Percentiles rank a stretch among this genome's conserved stretches.
Conservation (phyloP, 2,113 vertebrate genomes). For the Channa maculata region DNA sequence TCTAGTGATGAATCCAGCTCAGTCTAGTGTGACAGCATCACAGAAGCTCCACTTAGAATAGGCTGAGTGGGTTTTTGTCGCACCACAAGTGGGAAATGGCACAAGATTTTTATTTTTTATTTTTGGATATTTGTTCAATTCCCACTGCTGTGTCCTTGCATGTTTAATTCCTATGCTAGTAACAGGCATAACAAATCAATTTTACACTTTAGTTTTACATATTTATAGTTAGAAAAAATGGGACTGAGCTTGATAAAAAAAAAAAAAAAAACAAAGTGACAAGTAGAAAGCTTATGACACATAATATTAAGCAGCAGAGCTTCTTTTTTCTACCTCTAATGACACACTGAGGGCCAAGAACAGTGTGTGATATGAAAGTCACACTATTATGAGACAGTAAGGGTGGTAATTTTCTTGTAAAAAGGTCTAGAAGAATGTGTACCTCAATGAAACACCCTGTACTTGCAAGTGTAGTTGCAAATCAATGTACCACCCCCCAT, state of each 20-base stretch:
- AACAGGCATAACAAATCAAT: slow-evolving; percentile 58
- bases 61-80: slow-evolving; percentile 19
- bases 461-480: slow-evolving; percentile 13
- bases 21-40: slow-evolving; percentile 43
- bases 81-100: slow-evolving; percentile 21
- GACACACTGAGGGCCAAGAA: slow-evolving; percentile 31
- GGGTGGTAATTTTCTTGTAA: slow-evolving; percentile 25
- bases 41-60: slow-evolving; percentile 19
- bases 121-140: slow-evolving; percentile 47
- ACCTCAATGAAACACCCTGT: slow-evolving; percentile 4
- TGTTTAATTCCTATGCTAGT: slow-evolving; percentile 41
- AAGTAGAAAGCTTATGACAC: slow-evolving; percentile 45
- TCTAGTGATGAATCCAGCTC: slow-evolving; percentile 50
- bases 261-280: slow-evolving; percentile 51
- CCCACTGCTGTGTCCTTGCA: slow-evolving; percentile 42
- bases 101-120: no score
- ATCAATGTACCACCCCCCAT: neutral
- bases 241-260: slow-evolving; percentile 39
- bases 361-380: slow-evolving; percentile 25
- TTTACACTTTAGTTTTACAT: slow-evolving; percentile 56
- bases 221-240: slow-evolving; percentile 45
- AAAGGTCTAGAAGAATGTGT: slow-evolving; percentile 23
- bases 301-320: slow-evolving; percentile 21
- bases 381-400: slow-evolving; percentile 18
- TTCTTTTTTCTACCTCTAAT: slow-evolving; percentile 19